A percentile compares a stretch with the other conserved stretches of the same genome.
These are phyloP conservation scores for Metalampra italica DNA, from an alignment of 2,888 invertebrate genomes.

Conservation along the genomic window DNA sequence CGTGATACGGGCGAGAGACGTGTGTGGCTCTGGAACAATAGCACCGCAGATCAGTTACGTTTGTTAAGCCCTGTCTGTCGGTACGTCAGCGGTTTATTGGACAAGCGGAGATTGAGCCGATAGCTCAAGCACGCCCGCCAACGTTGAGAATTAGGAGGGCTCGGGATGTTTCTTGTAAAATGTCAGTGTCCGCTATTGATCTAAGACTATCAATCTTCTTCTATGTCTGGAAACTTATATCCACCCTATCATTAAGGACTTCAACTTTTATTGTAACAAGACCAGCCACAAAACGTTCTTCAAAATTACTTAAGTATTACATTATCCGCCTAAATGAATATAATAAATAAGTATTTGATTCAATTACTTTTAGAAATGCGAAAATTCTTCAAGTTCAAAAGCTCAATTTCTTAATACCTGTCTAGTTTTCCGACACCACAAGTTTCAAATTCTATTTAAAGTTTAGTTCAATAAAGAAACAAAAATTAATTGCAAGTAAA, in stretches of 20 bases:
- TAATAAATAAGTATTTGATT: too few species aligned
- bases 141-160: conserved; percentile 43
- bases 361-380: too few species aligned
- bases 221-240: too few species aligned
- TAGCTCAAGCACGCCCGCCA: conserved; percentile 55
- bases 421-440: too few species aligned
- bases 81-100: conserved; percentile 62
- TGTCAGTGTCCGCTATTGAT: not conserved
- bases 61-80: conserved; percentile 59
- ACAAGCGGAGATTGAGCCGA: conserved; percentile 60
- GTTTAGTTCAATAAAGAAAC: too few species aligned
- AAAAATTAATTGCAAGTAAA: too few species aligned
- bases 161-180: conserved; percentile 21
- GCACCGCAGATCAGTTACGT: conserved; percentile 56
- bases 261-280: too few species aligned
- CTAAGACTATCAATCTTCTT: not conserved
- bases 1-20: conserved; percentile 22
- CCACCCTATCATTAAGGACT: too few species aligned
- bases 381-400: too few species aligned
- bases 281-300: not conserved
- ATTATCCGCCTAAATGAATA: too few species aligned
- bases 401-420: too few species aligned
- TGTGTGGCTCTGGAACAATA: conserved; percentile 54
- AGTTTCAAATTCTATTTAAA: too few species aligned
- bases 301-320: not conserved